phyloP scores from a whole-genome alignment of 92 coral and sea anemone species.

The Ricordea florida region DNA sequence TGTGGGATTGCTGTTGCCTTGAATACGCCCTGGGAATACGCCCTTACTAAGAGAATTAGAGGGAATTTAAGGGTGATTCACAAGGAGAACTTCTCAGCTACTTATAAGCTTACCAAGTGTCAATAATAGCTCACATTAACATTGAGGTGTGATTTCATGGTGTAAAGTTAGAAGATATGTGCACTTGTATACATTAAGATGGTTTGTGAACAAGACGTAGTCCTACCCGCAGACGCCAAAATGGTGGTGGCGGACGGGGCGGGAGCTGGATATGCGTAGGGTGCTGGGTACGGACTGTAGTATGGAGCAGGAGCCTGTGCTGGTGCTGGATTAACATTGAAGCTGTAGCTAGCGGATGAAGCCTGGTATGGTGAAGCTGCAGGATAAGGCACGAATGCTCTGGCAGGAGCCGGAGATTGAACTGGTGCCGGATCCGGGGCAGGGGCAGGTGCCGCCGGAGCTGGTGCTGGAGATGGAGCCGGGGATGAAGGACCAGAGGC shows the following conservation, averaged over 20 bases:
- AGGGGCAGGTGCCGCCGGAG: constrained; percentile 45
- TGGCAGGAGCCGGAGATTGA: constrained; percentile 52
- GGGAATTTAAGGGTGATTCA: no score
- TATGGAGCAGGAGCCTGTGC: constrained; percentile 71
- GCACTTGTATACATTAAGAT: no score
- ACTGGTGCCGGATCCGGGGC: constrained; percentile 59
- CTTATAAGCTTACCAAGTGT: no score
- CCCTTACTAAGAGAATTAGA: no score
- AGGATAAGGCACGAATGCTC: constrained; percentile 27
- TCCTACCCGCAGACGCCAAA: constrained; percentile 84
- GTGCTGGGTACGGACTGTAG: constrained; percentile 65
- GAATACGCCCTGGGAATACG: no score
- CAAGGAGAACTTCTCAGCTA: no score
- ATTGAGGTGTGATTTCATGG: no score
- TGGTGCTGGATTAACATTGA: constrained; percentile 58
- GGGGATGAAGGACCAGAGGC: constrained; percentile 35
- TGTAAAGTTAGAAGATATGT: no score
- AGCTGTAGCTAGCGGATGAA: constrained; percentile 66
- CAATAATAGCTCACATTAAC: no score
- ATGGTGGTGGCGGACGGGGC: constrained; percentile 76
- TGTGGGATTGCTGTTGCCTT: no score
- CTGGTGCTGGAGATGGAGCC: constrained; percentile 46
- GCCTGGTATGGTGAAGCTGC: constrained; percentile 42
- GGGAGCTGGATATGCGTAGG: constrained; percentile 50
- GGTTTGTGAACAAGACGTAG: no score